A percentile compares a stretch with the other conserved stretches of the same genome.
Evolutionary conservation across 2,113 vertebrate species (phyloP).

Genomic region (Pelecanus crispus): DNA sequence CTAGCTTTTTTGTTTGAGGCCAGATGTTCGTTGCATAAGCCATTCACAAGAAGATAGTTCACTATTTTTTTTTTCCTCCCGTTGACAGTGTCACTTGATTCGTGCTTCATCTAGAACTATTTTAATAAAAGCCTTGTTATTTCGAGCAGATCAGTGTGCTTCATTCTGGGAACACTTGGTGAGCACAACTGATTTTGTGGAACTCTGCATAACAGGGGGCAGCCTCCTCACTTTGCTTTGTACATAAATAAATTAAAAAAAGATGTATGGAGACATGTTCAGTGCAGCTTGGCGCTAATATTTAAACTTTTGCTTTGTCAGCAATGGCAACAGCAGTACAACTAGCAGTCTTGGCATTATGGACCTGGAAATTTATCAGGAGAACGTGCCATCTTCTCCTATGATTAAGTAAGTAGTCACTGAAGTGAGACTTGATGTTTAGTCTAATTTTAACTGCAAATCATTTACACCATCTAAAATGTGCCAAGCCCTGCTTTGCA

Average conservation of each 20-base stretch:
- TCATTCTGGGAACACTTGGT: not conserved
- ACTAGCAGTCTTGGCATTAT: slow-evolving; percentile 89
- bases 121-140: not conserved
- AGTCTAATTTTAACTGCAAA: slow-evolving; percentile 60
- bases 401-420: slow-evolving; percentile 83
- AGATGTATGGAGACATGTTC: slow-evolving; percentile 27
- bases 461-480: not conserved
- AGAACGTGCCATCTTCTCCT: slow-evolving; percentile 79
- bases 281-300: slow-evolving; percentile 69
- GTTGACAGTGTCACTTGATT: not conserved
- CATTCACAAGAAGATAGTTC: not conserved
- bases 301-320: slow-evolving; percentile 82
- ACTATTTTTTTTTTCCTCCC: not conserved
- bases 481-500: slow-evolving; percentile 55
- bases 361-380: slow-evolving; percentile 91
- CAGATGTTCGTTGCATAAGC: not conserved
- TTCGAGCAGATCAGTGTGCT: not conserved
- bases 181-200: not conserved
- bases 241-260: not conserved
- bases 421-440: slow-evolving; percentile 55
- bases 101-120: not conserved
- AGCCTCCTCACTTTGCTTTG: not conserved
- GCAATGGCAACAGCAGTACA: slow-evolving; percentile 92
- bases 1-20: not conserved
- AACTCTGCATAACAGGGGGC: not conserved